Evolutionary conservation across 2,113 vertebrate species (phyloP).

Genomic region (Blennius ocellaris): DNA sequence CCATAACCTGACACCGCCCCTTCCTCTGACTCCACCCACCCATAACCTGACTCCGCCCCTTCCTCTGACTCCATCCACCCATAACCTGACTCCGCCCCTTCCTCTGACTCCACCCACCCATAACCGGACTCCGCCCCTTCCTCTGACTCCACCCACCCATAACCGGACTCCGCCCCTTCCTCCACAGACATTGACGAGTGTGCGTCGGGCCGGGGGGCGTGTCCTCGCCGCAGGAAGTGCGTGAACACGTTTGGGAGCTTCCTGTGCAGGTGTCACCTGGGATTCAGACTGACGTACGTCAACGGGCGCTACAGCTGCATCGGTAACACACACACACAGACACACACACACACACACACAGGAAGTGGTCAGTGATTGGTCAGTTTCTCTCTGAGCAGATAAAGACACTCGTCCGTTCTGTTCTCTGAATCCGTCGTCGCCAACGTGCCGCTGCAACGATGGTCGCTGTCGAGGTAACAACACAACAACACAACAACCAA

Average conservation of each 20-base stretch:
- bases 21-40: background rate
- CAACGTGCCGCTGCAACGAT: constrained; percentile 59
- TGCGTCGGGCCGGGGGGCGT: constrained; percentile 81
- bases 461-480: constrained; percentile 55
- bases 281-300: constrained; percentile 89
- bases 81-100: no score
- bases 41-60: background rate
- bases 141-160: background rate
- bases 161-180: no score
- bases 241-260: constrained; percentile 96
- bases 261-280: constrained; percentile 91
- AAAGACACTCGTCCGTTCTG: constrained; percentile 73
- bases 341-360: no score
- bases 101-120: no score
- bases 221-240: constrained; percentile 89
- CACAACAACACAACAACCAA: no score
- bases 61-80: background rate
- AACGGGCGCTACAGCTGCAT: constrained; percentile 91
- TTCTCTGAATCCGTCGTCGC: constrained; percentile 60
- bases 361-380: no score
- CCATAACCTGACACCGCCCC: no score
- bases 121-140: no score
- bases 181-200: constrained; percentile 92
- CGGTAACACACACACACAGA: constrained; percentile 76
- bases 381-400: constrained; percentile 56